Percentiles rank a stretch among this genome's conserved stretches.
phyloP scores from a whole-genome alignment of 2,797 vertebrate species.

The Typhlichthys eigenmanni region DNA sequence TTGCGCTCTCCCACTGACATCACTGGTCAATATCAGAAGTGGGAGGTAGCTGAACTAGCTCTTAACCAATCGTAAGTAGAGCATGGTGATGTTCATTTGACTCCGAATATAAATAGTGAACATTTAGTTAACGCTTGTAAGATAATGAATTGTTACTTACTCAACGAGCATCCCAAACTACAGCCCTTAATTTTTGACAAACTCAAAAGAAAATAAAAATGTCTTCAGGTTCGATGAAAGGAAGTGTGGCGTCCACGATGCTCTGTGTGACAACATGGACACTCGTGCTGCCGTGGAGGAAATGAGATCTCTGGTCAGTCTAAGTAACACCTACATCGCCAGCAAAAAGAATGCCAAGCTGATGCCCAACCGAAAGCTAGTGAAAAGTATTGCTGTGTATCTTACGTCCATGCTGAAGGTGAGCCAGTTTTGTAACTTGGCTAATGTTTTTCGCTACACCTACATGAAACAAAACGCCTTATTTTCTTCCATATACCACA shows the following conservation, averaged over 20 bases:
- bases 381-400: slow-evolving; percentile 82
- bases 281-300: slow-evolving; percentile 90
- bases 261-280: slow-evolving; percentile 94
- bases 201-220: background rate
- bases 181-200: background rate
- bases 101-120: no score
- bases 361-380: slow-evolving; percentile 83
- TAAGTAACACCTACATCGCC: slow-evolving; percentile 91
- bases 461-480: no score
- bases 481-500: no score
- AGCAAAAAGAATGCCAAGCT: slow-evolving; percentile 81
- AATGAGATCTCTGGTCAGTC: slow-evolving; percentile 87
- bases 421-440: slow-evolving; percentile 16
- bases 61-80: slow-evolving; percentile 84
- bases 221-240: slow-evolving; percentile 83
- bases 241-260: slow-evolving; percentile 85
- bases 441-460: no score
- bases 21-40: slow-evolving; percentile 90
- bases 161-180: background rate
- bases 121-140: background rate
- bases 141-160: background rate
- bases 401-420: slow-evolving; percentile 92
- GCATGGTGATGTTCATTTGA: background rate
- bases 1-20: slow-evolving; percentile 83
- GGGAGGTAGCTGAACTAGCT: slow-evolving; percentile 85